Base-by-base conservation (phyloP, 64 coral and sea anemone species). In the Actinia equina region DNA sequence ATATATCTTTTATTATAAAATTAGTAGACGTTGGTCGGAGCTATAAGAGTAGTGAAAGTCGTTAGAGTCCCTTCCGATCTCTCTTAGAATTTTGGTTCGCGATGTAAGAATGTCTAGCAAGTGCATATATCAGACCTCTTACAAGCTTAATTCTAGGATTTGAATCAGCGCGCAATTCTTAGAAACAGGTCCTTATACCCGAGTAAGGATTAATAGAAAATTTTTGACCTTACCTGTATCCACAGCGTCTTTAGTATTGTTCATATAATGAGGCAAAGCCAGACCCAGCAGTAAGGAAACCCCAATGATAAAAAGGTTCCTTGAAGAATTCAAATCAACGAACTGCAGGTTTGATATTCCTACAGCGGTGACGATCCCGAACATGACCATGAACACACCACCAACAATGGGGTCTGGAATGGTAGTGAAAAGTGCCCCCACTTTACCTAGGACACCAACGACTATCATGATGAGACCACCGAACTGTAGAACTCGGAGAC, bases 321-420 rank as follows among this genome's bases (percentile, higher is more conserved):
- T 86, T 56, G 84, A 80, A 26, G 89, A 91, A 82, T 87, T 91
- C 85, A 91, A 86, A 41, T 91, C 89, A 4, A 77, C 89, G 67
- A 91, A 91, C 77, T 91, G 89, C 23, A 91, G 45, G 62, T 87
- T 91, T 3, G 89, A 91, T 26, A 91, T 87, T 42, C 89, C 89
- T 41, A 91, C 89, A 5, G 89, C 84, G 12, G 84, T 42, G 7
- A 91, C 69, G 44, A 91, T 91, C 25, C 89, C 89, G 55, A 91
- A 91, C 89, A 91, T 86, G 14, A 91, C 89, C 84, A 91, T 82
- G 42, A 86, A 86, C 7, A 91, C 77, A 22, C 89, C 89, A 69
- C 89, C 89, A 16, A 91, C 84, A 30, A 91, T 91, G 37, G 89
- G 89, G 63, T 91, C 89, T 25, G 89, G 89, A 53, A 91, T 87